Evolutionary conservation across 2,113 vertebrate species (phyloP).

Genomic region (Grantiella picta): DNA sequence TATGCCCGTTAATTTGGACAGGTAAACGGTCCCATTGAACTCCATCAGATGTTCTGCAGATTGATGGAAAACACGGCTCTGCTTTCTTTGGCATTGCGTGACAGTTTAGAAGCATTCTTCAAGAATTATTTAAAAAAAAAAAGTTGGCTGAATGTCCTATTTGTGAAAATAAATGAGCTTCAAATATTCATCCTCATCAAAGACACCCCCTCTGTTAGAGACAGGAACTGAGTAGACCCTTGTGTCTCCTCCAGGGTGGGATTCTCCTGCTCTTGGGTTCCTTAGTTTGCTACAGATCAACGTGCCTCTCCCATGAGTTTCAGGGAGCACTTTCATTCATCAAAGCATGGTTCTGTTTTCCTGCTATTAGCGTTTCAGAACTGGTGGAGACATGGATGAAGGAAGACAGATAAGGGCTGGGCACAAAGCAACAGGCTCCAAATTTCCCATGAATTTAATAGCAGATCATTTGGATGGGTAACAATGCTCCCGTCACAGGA

Average conservation of each 20-base stretch:
- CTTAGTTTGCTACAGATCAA: neutral
- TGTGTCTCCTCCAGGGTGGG: neutral
- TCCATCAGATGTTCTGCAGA: neutral
- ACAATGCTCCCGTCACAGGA: neutral
- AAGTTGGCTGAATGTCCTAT: neutral
- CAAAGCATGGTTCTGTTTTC: fast-evolving
- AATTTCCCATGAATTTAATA: neutral
- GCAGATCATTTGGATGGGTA: neutral
- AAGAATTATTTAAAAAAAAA: neutral
- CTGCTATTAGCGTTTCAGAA: neutral
- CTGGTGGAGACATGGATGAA: fast-evolving
- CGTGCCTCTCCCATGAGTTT: too few species aligned
- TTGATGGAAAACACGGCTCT: conserved; percentile 17
- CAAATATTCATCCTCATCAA: neutral
- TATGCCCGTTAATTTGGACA: neutral
- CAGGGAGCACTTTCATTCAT: neutral
- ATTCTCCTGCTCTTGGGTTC: neutral
- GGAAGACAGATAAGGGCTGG: neutral
- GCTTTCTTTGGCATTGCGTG: neutral
- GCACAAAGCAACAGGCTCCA: neutral
- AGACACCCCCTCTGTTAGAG: neutral
- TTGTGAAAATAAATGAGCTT: neutral
- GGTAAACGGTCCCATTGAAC: neutral
- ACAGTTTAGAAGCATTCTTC: neutral
- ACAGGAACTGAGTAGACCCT: neutral